phyloP scores from a whole-genome alignment of 2,888 invertebrate species.

The Halictus ligatus region DNA sequence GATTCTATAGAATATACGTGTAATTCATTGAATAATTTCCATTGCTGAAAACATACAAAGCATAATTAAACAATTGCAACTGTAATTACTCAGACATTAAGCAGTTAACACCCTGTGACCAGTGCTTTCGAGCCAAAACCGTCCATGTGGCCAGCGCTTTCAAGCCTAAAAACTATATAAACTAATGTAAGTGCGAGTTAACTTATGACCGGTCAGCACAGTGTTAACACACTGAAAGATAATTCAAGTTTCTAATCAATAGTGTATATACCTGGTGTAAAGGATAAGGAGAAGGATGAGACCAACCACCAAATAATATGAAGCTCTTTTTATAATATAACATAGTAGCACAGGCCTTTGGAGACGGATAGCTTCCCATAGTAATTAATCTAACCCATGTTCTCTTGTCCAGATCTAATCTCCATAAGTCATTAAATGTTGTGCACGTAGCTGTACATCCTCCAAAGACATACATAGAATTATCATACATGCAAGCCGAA shows the following conservation, averaged over 20 bases:
- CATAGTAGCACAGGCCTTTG: constrained; percentile 97
- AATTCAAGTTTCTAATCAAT: neutral
- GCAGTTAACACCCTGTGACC: neutral
- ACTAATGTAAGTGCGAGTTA: too few species aligned
- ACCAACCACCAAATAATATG: constrained; percentile 97
- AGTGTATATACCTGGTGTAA: constrained; percentile 88
- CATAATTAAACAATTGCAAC: neutral
- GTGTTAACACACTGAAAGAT: neutral
- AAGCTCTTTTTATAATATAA: constrained; percentile 93
- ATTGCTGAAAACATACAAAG: constrained; percentile 84
- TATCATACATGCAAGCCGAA: constrained; percentile 92
- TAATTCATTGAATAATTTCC: constrained; percentile 95
- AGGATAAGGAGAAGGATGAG: constrained; percentile 94
- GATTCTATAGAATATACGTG: constrained; percentile 93
- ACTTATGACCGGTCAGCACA: too few species aligned
- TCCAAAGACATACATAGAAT: constrained; percentile 97
- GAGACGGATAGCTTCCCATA: constrained; percentile 96
- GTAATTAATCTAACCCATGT: constrained; percentile 94
- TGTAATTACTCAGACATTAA: neutral
- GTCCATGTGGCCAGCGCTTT: too few species aligned
- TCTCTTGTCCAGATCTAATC: constrained; percentile 93
- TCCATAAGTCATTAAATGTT: constrained; percentile 98
- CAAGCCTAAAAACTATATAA: too few species aligned
- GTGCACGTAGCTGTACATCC: constrained; percentile 97
- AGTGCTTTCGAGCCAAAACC: too few species aligned